Percentiles rank a stretch among this genome's conserved stretches.
Evolutionary conservation across 2,113 vertebrate genomes (phyloP).

Genomic region (Microcebus murinus): DNA sequence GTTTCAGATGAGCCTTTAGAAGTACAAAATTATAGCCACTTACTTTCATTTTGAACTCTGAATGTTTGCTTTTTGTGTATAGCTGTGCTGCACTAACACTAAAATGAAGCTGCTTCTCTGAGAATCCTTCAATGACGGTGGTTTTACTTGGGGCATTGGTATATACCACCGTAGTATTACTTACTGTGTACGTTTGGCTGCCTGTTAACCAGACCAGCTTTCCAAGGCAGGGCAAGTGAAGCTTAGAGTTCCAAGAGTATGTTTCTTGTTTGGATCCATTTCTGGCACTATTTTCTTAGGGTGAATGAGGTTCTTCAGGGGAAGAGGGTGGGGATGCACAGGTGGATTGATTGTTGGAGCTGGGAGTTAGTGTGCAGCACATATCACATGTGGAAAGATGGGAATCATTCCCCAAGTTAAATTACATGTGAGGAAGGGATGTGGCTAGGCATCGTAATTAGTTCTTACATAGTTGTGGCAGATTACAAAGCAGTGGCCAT

Average conservation of each 20-base stretch:
- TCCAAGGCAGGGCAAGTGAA: neutral
- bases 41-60: neutral
- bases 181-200: neutral
- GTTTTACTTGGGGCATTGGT: neutral
- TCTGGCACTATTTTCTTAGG: neutral
- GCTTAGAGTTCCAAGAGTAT: neutral
- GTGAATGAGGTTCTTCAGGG: neutral
- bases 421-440: neutral
- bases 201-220: neutral
- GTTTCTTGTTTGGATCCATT: constrained; percentile 23
- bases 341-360: neutral
- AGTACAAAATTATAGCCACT: neutral
- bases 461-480: neutral
- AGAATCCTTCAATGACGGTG: neutral
- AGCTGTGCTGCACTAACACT: neutral
- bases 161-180: neutral
- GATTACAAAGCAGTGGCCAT: neutral
- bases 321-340: neutral
- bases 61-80: neutral
- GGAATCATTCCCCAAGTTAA: neutral
- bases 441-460: neutral
- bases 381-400: neutral
- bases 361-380: neutral
- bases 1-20: constrained; percentile 28
- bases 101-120: neutral